Evolutionary conservation across 2,888 invertebrate genomes (phyloP).

Genomic region (Plusia festucae): DNA sequence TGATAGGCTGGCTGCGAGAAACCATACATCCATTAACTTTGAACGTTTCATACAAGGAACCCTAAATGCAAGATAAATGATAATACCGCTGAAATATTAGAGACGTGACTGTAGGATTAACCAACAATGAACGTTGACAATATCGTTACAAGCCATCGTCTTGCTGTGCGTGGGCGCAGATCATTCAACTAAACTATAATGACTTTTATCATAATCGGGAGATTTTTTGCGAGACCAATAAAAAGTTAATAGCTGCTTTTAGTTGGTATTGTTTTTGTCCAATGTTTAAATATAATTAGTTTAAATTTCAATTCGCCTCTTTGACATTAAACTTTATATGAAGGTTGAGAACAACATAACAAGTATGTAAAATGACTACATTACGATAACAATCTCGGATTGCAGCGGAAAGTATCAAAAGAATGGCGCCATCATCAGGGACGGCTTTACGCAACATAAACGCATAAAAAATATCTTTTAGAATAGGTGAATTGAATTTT

Average conservation of each 20-base stretch:
- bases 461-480: constrained; percentile 66
- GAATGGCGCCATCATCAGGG: constrained; percentile 69
- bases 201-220: constrained; percentile 33
- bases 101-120: constrained; percentile 70
- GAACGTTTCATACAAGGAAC: not conserved
- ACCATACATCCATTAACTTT: too few species aligned
- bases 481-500: constrained; percentile 79
- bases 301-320: not conserved
- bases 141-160: constrained; percentile 36
- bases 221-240: constrained; percentile 37
- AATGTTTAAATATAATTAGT: not conserved
- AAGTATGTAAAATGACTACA: constrained; percentile 50
- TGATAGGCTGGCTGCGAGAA: too few species aligned
- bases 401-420: constrained; percentile 70
- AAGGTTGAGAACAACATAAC: constrained; percentile 30
- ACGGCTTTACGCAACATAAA: constrained; percentile 68
- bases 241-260: constrained; percentile 19
- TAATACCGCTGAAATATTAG: constrained; percentile 67
- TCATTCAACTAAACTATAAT: constrained; percentile 46
- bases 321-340: not conserved
- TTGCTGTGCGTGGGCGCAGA: constrained; percentile 43
- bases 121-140: constrained; percentile 59
- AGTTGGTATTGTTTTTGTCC: constrained; percentile 8
- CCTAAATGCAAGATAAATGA: constrained; percentile 57
- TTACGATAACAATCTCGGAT: constrained; percentile 45